phyloP scores from a whole-genome alignment of 64 coral and sea anemone species.

The Dendronephthya gigantea region DNA sequence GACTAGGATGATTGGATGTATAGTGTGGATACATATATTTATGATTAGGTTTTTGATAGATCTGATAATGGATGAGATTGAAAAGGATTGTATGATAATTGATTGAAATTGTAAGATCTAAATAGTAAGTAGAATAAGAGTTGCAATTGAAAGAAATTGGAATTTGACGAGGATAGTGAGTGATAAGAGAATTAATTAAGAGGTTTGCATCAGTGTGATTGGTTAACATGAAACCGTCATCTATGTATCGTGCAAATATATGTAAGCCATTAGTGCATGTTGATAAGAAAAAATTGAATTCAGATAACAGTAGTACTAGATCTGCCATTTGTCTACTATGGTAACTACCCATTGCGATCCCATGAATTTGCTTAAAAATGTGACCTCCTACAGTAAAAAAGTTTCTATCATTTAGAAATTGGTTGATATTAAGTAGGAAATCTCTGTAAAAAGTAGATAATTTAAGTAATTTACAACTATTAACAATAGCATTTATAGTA shows the following conservation, averaged over 20 bases:
- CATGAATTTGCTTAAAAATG: constrained; percentile 4
- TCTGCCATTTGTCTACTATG: constrained; percentile 22
- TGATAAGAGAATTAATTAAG: not conserved
- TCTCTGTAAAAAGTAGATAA: no score
- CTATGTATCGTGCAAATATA: not conserved
- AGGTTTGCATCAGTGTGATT: not conserved
- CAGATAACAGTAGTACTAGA: constrained; percentile 14
- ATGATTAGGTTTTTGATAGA: constrained; percentile 28
- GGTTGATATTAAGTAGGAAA: no score
- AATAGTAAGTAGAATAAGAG: not conserved
- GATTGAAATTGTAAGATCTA: constrained; percentile 7
- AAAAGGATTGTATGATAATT: not conserved
- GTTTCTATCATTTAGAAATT: not conserved
- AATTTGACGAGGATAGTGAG: constrained; percentile 20
- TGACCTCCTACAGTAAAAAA: not conserved
- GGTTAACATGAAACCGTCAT: not conserved
- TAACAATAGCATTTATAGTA: no score
- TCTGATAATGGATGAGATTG: not conserved
- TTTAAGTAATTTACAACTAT: no score
- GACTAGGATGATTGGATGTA: constrained; percentile 19
- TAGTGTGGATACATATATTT: constrained; percentile 42
- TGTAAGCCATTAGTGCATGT: not conserved
- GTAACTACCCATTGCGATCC: not conserved
- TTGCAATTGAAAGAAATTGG: constrained; percentile 21
- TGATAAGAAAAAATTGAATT: constrained; percentile 19